A percentile compares a stretch with the other conserved stretches of the same genome.
Evolutionary conservation across 35 echinoderm and acorn worm genomes (phyloP).

Genomic region (Heliocidaris erythrogramma): DNA sequence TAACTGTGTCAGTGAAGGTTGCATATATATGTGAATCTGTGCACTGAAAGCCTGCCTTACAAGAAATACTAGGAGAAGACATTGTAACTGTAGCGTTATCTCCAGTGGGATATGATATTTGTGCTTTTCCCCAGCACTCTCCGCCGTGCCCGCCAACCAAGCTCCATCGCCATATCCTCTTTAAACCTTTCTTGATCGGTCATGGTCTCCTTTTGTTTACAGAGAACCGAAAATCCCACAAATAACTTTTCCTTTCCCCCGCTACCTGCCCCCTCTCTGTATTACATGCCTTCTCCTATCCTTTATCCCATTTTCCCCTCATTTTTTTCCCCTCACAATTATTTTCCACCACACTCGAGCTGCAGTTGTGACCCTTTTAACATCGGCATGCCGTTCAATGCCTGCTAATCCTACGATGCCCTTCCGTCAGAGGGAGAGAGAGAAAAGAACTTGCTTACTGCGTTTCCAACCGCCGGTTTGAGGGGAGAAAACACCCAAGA

Average conservation of each 20-base stretch:
- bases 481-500: slow-evolving; percentile 38
- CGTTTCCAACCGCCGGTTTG: not conserved
- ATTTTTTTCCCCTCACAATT: not conserved
- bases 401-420: not conserved
- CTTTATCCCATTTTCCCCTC: not conserved
- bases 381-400: not conserved
- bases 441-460: not conserved
- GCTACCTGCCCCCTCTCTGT: slow-evolving; percentile 1
- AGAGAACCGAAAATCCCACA: not conserved
- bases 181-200: slow-evolving; percentile 15
- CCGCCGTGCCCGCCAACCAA: not conserved
- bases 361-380: slow-evolving; percentile 9
- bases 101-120: not conserved
- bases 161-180: not conserved
- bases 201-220: slow-evolving; percentile 27
- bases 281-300: not conserved
- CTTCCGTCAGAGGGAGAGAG: not conserved
- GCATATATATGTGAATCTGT: not conserved
- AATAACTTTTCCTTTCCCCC: not conserved
- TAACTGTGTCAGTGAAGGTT: no score
- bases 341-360: not conserved
- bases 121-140: not conserved
- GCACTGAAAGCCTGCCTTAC: not conserved
- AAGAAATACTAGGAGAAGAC: not conserved
- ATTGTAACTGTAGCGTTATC: not conserved